phyloP scores from a whole-genome alignment of 2,888 invertebrate species.

The Macaria notata region DNA sequence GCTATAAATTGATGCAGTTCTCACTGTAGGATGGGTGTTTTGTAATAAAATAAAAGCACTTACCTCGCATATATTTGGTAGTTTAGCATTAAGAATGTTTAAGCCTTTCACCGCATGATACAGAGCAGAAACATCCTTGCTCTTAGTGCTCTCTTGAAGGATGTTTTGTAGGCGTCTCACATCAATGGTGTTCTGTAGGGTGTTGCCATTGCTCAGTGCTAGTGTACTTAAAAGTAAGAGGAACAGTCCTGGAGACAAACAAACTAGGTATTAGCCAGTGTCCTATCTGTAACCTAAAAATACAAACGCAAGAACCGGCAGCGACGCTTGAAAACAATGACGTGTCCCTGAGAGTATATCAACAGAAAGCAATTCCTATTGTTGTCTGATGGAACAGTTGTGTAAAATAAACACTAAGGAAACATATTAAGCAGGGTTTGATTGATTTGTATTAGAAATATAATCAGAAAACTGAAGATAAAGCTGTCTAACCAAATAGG shows the following conservation, averaged over 20 bases:
- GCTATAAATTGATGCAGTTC: too few relatives aligned
- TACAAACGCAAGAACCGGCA: conserved; percentile 9
- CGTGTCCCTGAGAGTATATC: conserved; percentile 43
- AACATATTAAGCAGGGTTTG: too few relatives aligned
- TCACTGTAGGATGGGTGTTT: too few relatives aligned
- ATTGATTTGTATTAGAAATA: too few relatives aligned
- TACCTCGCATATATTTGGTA: conserved; percentile 84
- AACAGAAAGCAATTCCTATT: conserved; percentile 3
- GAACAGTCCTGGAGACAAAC: conserved; percentile 31
- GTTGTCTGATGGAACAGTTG: not conserved
- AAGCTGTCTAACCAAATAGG: too few relatives aligned
- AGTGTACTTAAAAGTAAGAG: conserved; percentile 52
- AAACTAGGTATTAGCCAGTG: not conserved
- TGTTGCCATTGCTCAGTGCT: conserved; percentile 54
- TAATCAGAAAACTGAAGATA: too few relatives aligned
- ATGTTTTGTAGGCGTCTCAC: conserved; percentile 63
- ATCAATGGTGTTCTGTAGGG: conserved; percentile 68
- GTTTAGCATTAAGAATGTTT: conserved; percentile 83
- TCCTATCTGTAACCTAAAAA: conserved; percentile 18
- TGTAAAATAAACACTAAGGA: not conserved
- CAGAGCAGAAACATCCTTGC: conserved; percentile 84
- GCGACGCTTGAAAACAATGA: conserved; percentile 10
- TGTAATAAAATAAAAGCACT: conserved; percentile 27
- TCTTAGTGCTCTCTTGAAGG: conserved; percentile 72
- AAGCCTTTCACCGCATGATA: conserved; percentile 90